Percentiles rank a stretch among this genome's conserved stretches.
Evolutionary conservation across 2,888 invertebrate genomes (phyloP).

Genomic region (Sclerodermus sp.): DNA sequence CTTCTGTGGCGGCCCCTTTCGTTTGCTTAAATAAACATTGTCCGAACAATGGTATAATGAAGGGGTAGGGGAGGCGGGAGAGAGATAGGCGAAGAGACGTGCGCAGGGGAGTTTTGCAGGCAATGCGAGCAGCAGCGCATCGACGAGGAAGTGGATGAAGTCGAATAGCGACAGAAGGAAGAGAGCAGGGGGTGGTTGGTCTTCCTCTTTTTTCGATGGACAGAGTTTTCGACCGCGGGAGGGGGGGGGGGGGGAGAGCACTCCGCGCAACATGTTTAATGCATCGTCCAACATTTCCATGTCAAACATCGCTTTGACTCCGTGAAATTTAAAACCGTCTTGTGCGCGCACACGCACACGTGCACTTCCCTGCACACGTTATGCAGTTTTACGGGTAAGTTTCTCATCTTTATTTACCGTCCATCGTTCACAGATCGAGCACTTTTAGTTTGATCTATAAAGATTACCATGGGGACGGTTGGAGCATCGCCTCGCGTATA

Average conservation of each 20-base stretch:
- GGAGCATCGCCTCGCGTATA: too few relatives aligned
- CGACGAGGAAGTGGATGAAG: too few relatives aligned
- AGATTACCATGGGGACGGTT: too few relatives aligned
- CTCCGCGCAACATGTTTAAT: conserved; percentile 54
- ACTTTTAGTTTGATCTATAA: too few relatives aligned
- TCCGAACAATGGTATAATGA: conserved; percentile 38
- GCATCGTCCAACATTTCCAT: conserved; percentile 57
- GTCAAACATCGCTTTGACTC: conserved; percentile 58
- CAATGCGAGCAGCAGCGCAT: conserved; percentile 4
- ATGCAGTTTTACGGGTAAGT: conserved; percentile 28
- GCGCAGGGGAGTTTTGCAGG: background rate
- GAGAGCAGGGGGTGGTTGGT: background rate
- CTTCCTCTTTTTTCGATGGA: conserved; percentile 1
- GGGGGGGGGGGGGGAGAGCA: conserved; percentile 33
- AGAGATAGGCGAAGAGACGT: too few relatives aligned
- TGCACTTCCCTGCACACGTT: background rate
- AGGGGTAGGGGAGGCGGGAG: conserved; percentile 17
- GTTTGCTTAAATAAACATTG: conserved; percentile 56
- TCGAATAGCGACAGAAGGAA: background rate
- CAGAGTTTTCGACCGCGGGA: background rate
- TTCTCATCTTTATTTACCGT: conserved; percentile 43
- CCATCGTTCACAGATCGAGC: conserved; percentile 14
- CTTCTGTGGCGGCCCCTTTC: conserved; percentile 33
- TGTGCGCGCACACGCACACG: conserved; percentile 8
- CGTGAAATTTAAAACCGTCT: conserved; percentile 54